Evolutionary conservation across 37 sponge, comb jelly and placozoan species (phyloP).

Genomic region (Cliona cf. orientalis): DNA sequence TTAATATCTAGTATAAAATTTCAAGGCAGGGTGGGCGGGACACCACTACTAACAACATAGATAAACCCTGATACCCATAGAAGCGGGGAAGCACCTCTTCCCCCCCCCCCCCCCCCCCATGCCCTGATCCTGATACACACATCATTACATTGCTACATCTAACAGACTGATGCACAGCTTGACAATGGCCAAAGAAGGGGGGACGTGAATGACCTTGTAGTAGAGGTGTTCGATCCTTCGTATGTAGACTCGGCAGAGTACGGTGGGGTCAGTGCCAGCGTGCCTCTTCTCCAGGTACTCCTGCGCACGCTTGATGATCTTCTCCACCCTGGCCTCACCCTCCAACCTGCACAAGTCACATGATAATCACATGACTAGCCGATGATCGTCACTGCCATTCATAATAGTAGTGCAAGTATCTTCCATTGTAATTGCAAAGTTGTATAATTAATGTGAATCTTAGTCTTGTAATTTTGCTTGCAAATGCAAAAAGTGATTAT

Average conservation of each 20-base stretch:
- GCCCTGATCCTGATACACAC: too few species aligned
- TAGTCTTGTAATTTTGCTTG: neutral
- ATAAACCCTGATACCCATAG: too few species aligned
- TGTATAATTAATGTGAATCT: neutral
- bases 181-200: too few species aligned
- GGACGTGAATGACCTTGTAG: constrained; percentile 96
- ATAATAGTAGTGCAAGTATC: neutral
- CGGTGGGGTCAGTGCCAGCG: neutral
- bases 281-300: constrained; percentile 50
- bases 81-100: too few species aligned
- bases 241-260: constrained; percentile 85
- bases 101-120: too few species aligned
- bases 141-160: too few species aligned
- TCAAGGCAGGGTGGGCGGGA: too few species aligned
- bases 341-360: constrained; percentile 48
- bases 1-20: too few species aligned
- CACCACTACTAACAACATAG: too few species aligned
- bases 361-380: neutral
- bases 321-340: constrained; percentile 72
- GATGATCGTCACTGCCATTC: too few species aligned
- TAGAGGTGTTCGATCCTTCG: constrained; percentile 92
- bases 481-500: too few species aligned
- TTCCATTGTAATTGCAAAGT: neutral
- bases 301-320: constrained; percentile 67
- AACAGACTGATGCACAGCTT: too few species aligned